These are phyloP conservation scores for Eupithecia abbreviata DNA, from an alignment of 2,888 invertebrate species.

Conservation along the genomic window DNA sequence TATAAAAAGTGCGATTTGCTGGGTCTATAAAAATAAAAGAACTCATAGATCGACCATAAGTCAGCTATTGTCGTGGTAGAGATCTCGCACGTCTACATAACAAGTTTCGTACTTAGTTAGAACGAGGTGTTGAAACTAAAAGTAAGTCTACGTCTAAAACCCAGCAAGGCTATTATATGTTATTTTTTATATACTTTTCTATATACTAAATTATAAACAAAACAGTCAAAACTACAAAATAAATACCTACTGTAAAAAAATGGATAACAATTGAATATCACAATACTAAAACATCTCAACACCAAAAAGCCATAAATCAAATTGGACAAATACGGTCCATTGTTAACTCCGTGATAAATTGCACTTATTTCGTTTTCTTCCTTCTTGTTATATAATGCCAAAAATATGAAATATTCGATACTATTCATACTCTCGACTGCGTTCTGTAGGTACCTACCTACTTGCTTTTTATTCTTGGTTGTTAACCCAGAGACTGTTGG, in stretches of 20 bases:
- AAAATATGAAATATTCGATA: slow-evolving; percentile 46
- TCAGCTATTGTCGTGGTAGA: too few species aligned
- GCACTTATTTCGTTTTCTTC: slow-evolving; percentile 42
- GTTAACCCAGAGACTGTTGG: neutral
- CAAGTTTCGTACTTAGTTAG: too few species aligned
- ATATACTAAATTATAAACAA: neutral
- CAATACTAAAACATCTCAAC: neutral
- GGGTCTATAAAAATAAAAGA: too few species aligned
- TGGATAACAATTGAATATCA: neutral
- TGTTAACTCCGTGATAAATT: slow-evolving; percentile 47
- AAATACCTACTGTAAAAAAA: neutral
- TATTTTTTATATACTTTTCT: neutral
- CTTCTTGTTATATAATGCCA: slow-evolving; percentile 38
- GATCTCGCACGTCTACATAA: too few species aligned
- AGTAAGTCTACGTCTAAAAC: too few species aligned
- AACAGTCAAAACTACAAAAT: neutral
- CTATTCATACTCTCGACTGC: slow-evolving; percentile 42
- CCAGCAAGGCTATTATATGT: too few species aligned
- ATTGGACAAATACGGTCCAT: slow-evolving; percentile 39
- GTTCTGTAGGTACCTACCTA: neutral
- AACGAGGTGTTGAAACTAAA: too few species aligned
- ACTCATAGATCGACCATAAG: too few species aligned
- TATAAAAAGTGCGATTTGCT: too few species aligned
- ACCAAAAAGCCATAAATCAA: slow-evolving; percentile 38
- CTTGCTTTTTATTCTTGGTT: neutral